phyloP scores from a whole-genome alignment of 2,888 invertebrate genomes.

The Pristionchus exspectatus region DNA sequence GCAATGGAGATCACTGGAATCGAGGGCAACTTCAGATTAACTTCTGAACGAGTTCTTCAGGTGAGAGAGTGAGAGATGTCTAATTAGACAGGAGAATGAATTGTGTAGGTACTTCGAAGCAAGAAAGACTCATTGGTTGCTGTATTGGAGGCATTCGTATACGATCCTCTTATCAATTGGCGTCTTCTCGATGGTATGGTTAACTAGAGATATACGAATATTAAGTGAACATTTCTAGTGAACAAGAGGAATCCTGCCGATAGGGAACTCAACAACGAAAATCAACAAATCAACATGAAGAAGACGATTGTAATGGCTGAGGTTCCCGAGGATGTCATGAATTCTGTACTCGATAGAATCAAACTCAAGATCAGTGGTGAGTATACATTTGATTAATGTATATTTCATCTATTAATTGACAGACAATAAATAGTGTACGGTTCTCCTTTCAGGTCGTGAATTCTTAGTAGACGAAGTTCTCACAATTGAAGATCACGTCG shows the following conservation, averaged over 20 bases:
- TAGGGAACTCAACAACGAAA: no score
- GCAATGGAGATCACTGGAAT: slow-evolving; percentile 91
- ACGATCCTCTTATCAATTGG: slow-evolving; percentile 99
- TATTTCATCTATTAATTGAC: neutral
- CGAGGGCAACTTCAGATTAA: slow-evolving; percentile 95
- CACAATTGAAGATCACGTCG: slow-evolving; percentile 91
- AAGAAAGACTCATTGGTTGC: slow-evolving; percentile 94
- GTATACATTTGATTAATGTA: neutral
- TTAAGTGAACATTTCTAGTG: neutral
- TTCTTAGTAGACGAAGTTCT: neutral
- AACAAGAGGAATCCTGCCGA: neutral
- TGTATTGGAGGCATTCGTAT: slow-evolving; percentile 98
- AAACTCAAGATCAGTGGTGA: slow-evolving; percentile 72
- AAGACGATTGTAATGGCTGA: slow-evolving; percentile 51
- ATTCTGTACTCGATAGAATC: slow-evolving; percentile 69
- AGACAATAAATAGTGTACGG: neutral
- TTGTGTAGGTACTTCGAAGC: slow-evolving; percentile 56
- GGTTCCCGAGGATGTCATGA: slow-evolving; percentile 58
- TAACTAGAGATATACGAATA: neutral
- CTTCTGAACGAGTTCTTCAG: slow-evolving; percentile 97
- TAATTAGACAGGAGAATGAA: neutral
- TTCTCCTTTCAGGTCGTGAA: neutral
- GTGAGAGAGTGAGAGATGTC: slow-evolving; percentile 57
- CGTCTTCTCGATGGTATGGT: slow-evolving; percentile 85
- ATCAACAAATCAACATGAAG: slow-evolving; percentile 17